A percentile compares a stretch with the other conserved stretches of the same genome.
Conservation (phyloP, 2,888 invertebrate species). For the Drosophila affinis region DNA sequence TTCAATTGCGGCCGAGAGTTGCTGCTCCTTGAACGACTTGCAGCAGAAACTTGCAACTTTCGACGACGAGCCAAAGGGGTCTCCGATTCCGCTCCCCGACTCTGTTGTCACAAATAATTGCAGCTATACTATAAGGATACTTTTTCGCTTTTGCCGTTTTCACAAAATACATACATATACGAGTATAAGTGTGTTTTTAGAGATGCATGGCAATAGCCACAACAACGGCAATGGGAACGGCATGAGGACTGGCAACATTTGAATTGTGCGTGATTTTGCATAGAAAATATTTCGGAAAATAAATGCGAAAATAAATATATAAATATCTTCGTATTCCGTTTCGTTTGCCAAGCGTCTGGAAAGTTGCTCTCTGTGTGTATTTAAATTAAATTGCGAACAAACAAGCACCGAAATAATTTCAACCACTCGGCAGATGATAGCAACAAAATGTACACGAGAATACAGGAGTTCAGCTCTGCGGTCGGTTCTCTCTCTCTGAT, state of each 20-base stretch:
- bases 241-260: neutral
- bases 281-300: conserved; percentile 34
- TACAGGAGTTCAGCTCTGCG: conserved; percentile 11
- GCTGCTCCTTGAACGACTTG: conserved; percentile 5
- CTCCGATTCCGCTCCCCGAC: conserved; percentile 11
- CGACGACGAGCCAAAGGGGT: conserved; percentile 8
- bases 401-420: conserved; percentile 36
- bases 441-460: conserved; percentile 14
- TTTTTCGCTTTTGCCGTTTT: neutral
- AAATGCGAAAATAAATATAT: conserved; percentile 18
- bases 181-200: conserved; percentile 3
- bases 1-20: conserved; percentile 46
- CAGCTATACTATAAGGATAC: conserved; percentile 24
- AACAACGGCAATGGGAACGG: neutral
- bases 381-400: conserved; percentile 42
- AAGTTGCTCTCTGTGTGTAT: conserved; percentile 31
- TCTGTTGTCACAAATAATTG: conserved; percentile 47
- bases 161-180: neutral
- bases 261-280: conserved; percentile 47
- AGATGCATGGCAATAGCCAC: conserved; percentile 6
- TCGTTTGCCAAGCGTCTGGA: conserved; percentile 38
- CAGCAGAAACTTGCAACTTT: conserved; percentile 23
- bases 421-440: conserved; percentile 24
- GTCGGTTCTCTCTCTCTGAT: neutral
- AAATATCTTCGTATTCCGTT: conserved; percentile 31